Percentiles rank a stretch among this genome's conserved stretches.
phyloP scores from a whole-genome alignment of 2,113 vertebrate species.

The Odocoileus virginianus region DNA sequence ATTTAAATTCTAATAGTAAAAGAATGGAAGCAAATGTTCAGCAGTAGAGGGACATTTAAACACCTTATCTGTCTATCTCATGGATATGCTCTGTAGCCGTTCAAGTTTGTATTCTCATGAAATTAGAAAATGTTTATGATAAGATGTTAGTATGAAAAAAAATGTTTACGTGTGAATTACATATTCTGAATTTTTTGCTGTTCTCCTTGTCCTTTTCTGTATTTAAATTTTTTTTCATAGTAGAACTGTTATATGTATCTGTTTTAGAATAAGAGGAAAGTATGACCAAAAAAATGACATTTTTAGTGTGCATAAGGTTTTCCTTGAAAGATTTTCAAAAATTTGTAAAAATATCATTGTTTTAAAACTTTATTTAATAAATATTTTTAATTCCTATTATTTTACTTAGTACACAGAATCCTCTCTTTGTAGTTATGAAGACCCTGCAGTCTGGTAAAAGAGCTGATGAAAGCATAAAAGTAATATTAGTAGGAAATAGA shows the following conservation, averaged over 20 bases:
- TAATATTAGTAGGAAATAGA: background rate
- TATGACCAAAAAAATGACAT: background rate
- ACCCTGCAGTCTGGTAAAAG: background rate
- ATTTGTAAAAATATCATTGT: background rate
- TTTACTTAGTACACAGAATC: background rate
- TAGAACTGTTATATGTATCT: background rate
- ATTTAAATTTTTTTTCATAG: background rate
- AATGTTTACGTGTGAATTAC: background rate
- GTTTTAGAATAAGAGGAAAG: background rate
- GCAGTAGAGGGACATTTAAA: background rate
- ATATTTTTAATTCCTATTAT: background rate
- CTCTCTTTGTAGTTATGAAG: background rate
- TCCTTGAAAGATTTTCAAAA: background rate
- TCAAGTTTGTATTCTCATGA: background rate
- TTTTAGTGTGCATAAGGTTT: background rate
- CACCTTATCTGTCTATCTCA: background rate
- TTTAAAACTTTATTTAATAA: background rate
- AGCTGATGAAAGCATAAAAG: background rate
- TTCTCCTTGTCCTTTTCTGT: background rate
- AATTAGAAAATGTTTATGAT: background rate
- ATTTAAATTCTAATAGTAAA: slow-evolving; percentile 9
- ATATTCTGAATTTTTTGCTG: background rate
- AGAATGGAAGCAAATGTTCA: background rate
- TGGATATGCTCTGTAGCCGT: background rate
- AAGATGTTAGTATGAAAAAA: background rate